These are phyloP conservation scores for Reticulitermes lucifugus DNA, from an alignment of 2,888 invertebrate species.

Conservation along the genomic window DNA sequence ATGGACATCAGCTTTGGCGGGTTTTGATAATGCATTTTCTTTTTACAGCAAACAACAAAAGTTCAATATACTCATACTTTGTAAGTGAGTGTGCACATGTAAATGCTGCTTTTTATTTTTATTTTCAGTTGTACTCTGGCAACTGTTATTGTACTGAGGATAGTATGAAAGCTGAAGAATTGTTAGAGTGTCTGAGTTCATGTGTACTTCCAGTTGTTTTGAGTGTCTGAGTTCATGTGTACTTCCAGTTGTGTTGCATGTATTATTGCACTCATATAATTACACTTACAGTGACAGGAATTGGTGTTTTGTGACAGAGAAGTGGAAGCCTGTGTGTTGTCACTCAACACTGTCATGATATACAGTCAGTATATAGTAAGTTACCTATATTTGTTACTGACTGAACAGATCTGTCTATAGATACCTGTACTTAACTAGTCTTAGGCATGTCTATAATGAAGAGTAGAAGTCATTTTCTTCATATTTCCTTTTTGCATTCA, in stretches of 20 bases:
- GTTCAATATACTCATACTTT: conserved; percentile 34
- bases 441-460: no score
- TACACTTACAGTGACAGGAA: conserved; percentile 12
- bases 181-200: background rate
- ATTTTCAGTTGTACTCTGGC: background rate
- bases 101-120: background rate
- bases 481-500: no score
- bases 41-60: conserved; percentile 31
- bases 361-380: no score
- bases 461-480: no score
- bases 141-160: background rate
- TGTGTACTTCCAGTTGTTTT: background rate
- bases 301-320: background rate
- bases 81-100: background rate
- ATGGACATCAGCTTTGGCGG: conserved; percentile 67
- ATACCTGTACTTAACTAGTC: no score
- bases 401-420: no score
- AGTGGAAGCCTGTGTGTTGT: background rate
- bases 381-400: no score
- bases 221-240: conserved; percentile 1
- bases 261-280: background rate
- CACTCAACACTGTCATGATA: background rate
- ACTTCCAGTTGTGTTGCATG: background rate
- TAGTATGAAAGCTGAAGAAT: background rate
- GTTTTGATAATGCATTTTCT: conserved; percentile 61